Evolutionary conservation across 37 sponge, comb jelly and placozoan genomes (phyloP).

Genomic region (Spongia lamella): DNA sequence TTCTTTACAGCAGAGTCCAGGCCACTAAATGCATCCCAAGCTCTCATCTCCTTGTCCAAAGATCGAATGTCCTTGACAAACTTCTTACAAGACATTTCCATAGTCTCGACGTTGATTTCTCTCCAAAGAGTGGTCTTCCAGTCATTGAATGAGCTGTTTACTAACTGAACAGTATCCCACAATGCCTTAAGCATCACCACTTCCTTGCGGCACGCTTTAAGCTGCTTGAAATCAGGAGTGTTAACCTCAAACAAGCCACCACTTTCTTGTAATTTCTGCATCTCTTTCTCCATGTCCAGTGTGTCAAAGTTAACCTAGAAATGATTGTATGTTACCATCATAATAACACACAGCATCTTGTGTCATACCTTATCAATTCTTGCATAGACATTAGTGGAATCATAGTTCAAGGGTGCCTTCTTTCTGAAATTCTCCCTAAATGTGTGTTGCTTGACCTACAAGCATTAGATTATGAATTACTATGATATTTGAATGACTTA

Average conservation of each 20-base stretch:
- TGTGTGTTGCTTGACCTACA: conserved; percentile 89
- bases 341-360: not conserved
- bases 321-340: not conserved
- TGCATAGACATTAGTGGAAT: conserved; percentile 61
- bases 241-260: conserved; percentile 96
- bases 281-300: conserved; percentile 77
- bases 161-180: conserved; percentile 91
- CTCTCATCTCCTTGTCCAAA: conserved; percentile 96
- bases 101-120: conserved; percentile 95
- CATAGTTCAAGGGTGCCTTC: conserved; percentile 82
- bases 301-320: conserved; percentile 55
- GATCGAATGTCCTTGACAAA: conserved; percentile 96
- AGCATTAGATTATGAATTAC: not conserved
- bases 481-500: conserved; percentile 6
- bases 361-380: conserved; percentile 72
- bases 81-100: conserved; percentile 97
- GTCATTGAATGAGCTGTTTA: conserved; percentile 87
- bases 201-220: conserved; percentile 89
- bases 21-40: conserved; percentile 97
- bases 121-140: conserved; percentile 97
- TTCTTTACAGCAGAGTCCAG: conserved; percentile 95
- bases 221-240: conserved; percentile 95
- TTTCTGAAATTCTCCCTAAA: conserved; percentile 95
- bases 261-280: conserved; percentile 72
- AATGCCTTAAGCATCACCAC: conserved; percentile 80